These are phyloP conservation scores for Alligator sinensis DNA, from an alignment of 2,113 vertebrate genomes.

Conservation along the genomic window DNA sequence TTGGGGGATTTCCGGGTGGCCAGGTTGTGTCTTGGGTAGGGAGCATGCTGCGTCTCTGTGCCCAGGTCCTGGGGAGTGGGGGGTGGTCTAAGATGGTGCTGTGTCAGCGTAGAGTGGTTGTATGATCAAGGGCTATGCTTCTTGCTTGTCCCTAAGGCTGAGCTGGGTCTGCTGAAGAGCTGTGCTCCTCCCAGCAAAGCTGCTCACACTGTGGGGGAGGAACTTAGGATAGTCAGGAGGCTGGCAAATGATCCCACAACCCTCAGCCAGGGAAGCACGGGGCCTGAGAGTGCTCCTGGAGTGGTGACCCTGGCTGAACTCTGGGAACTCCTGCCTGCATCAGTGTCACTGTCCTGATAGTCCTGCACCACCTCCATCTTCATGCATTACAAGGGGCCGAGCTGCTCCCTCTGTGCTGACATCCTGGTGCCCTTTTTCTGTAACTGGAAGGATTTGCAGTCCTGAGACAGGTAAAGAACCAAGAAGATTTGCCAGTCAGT, in stretches of 20 bases:
- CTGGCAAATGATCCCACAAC: not conserved
- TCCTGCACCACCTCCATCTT: too few species aligned
- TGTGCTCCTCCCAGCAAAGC: not conserved
- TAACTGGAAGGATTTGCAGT: not conserved
- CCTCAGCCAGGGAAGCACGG: not conserved
- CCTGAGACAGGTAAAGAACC: not conserved
- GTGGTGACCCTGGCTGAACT: not conserved
- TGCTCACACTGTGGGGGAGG: not conserved
- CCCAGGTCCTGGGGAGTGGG: not conserved
- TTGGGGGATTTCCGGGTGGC: not conserved
- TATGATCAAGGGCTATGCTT: not conserved
- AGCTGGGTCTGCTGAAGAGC: not conserved
- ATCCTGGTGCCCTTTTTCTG: not conserved
- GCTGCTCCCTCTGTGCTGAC: not conserved
- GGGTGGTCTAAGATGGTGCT: too few species aligned
- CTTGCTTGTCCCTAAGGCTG: not conserved
- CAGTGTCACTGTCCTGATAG: not conserved
- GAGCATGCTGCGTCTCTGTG: not conserved
- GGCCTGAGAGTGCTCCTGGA: not conserved
- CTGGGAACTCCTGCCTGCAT: not conserved
- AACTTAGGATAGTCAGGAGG: not conserved
- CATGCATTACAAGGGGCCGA: not conserved
- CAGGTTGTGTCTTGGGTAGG: not conserved
- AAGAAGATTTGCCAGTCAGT: not conserved
- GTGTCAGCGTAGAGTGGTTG: not conserved